These are phyloP conservation scores for Parnassius mnemosyne DNA, from an alignment of 2,888 invertebrate species.

Conservation along the genomic window DNA sequence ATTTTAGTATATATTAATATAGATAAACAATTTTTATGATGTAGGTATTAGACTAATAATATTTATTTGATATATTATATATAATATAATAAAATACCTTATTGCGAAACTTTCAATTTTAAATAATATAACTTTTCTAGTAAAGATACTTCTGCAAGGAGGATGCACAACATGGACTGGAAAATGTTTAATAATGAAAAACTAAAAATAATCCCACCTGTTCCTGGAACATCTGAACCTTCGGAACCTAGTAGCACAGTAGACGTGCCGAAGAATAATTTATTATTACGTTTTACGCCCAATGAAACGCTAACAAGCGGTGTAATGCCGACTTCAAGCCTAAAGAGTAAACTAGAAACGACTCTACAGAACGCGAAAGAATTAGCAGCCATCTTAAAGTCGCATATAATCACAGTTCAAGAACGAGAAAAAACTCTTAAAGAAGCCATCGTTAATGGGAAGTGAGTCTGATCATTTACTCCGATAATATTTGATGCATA, in stretches of 20 bases:
- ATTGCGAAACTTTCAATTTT: too few species aligned
- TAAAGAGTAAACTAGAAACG: conserved; percentile 50
- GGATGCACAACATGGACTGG: conserved; percentile 29
- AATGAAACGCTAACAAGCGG: neutral
- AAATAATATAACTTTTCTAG: conserved; percentile 24
- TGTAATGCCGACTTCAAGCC: conserved; percentile 15
- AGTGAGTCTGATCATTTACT: conserved; percentile 40
- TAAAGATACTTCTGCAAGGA: conserved; percentile 32
- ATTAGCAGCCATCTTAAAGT: conserved; percentile 47
- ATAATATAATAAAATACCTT: too few species aligned
- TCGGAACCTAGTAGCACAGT: conserved; percentile 1
- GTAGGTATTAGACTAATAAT: too few species aligned
- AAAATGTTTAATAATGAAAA: conserved; percentile 37
- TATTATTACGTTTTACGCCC: conserved; percentile 1
- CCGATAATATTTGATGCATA: too few species aligned
- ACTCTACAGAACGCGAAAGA: conserved; percentile 48
- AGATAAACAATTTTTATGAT: too few species aligned
- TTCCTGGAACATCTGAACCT: conserved; percentile 8
- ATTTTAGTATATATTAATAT: too few species aligned
- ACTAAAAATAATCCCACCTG: conserved; percentile 31
- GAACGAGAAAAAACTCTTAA: conserved; percentile 51
- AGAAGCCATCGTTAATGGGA: conserved; percentile 59
- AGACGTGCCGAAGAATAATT: conserved; percentile 16
- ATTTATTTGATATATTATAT: too few species aligned
- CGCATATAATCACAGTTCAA: conserved; percentile 46